phyloP scores from a whole-genome alignment of 2,888 invertebrate species.

The Phorcus lineatus region DNA sequence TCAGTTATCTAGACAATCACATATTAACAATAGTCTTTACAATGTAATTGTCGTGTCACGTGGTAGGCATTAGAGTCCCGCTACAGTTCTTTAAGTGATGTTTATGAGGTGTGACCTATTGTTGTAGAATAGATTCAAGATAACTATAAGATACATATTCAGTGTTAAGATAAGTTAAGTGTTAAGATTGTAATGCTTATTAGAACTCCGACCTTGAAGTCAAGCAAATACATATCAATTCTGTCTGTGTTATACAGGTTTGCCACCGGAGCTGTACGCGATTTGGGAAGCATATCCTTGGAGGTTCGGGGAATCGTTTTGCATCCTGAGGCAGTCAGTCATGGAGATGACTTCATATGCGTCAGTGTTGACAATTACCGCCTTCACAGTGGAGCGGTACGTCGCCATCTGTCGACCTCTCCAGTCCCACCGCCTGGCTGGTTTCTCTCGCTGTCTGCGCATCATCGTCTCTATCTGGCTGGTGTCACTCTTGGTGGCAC shows the following conservation, averaged over 20 bases:
- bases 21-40: too few relatives aligned
- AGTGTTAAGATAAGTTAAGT: too few relatives aligned
- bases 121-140: too few relatives aligned
- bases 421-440: conserved; percentile 87
- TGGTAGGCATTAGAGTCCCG: too few relatives aligned
- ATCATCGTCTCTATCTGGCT: conserved; percentile 88
- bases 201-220: too few relatives aligned
- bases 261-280: conserved; percentile 75
- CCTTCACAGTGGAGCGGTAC: conserved; percentile 91
- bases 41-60: too few relatives aligned
- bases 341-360: conserved; percentile 85
- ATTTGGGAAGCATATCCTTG: conserved; percentile 76
- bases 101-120: too few relatives aligned
- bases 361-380: conserved; percentile 91
- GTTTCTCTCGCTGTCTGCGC: conserved; percentile 85
- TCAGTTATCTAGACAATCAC: too few relatives aligned
- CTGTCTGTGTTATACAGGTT: conserved; percentile 62
- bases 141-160: too few relatives aligned
- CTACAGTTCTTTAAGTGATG: too few relatives aligned
- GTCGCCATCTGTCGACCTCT: conserved; percentile 90
- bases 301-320: conserved; percentile 74
- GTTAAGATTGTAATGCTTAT: too few relatives aligned
- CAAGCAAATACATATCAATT: neutral
- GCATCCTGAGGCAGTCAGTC: conserved; percentile 75
- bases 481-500: conserved; percentile 84